A percentile compares a stretch with the other conserved stretches of the same genome.
These are phyloP conservation scores for Plebejus anna DNA, from an alignment of 2,888 invertebrate genomes.

Conservation along the genomic window DNA sequence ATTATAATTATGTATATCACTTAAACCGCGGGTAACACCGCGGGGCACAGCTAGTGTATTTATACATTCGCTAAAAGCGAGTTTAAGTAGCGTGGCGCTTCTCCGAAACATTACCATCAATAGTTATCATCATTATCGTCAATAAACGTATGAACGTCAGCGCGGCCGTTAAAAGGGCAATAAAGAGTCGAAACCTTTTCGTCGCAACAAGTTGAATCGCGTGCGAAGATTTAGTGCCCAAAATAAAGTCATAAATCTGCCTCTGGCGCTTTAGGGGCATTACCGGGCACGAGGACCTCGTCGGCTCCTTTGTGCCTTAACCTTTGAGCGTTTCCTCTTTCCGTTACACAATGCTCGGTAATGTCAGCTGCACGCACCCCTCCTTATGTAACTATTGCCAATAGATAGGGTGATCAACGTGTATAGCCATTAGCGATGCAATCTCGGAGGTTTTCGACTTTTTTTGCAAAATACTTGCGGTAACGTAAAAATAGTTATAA, in stretches of 20 bases:
- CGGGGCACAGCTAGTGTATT: not conserved
- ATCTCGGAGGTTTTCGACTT: not conserved
- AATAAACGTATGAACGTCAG: not conserved
- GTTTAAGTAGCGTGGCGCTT: too few relatives aligned
- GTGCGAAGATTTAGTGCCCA: not conserved
- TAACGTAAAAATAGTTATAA: not conserved
- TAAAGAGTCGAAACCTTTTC: not conserved
- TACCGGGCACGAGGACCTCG: not conserved
- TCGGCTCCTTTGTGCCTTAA: slow-evolving; percentile 3
- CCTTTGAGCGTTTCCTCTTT: slow-evolving; percentile 7
- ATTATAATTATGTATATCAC: too few relatives aligned
- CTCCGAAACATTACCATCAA: not conserved
- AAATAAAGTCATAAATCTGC: slow-evolving; percentile 5
- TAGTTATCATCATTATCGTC: not conserved
- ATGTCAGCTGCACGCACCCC: not conserved
- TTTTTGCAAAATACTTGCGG: not conserved
- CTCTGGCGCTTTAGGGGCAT: not conserved
- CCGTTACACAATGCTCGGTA: not conserved
- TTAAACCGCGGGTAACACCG: too few relatives aligned
- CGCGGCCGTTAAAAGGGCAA: not conserved
- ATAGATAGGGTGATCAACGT: not conserved
- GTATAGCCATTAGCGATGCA: slow-evolving; percentile 5
- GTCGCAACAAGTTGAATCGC: not conserved
- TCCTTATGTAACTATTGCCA: slow-evolving; percentile 2
- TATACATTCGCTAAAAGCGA: not conserved